A percentile compares a stretch with the other conserved stretches of the same genome.
Conservation (phyloP, 2,888 invertebrate species). For the Lithophane socia region DNA sequence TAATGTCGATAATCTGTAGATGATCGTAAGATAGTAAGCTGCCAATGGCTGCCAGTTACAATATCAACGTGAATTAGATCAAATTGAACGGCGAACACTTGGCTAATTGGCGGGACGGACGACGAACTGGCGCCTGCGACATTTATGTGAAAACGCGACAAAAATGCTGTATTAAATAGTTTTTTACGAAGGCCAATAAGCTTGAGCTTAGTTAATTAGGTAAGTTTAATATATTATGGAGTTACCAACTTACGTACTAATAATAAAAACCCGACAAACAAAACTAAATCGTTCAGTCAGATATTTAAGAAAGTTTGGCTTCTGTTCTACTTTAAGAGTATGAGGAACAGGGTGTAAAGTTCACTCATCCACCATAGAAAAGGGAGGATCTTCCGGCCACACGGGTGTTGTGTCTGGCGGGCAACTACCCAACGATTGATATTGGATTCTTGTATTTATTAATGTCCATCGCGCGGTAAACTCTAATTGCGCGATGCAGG, state of each 20-base stretch:
- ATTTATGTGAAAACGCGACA: constrained; percentile 39
- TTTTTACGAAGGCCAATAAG: neutral
- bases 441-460: too few species aligned
- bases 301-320: neutral
- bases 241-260: too few species aligned
- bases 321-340: neutral
- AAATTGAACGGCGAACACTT: constrained; percentile 53
- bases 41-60: constrained; percentile 33
- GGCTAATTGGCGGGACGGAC: constrained; percentile 52
- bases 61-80: constrained; percentile 58
- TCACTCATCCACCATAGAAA: too few species aligned
- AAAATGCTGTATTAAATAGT: constrained; percentile 38
- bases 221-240: too few species aligned
- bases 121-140: constrained; percentile 53
- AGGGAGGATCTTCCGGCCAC: too few species aligned
- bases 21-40: constrained; percentile 25
- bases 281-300: neutral
- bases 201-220: neutral
- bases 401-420: too few species aligned
- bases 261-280: neutral
- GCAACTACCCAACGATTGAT: too few species aligned
- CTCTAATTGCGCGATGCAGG: too few species aligned
- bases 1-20: constrained; percentile 25
- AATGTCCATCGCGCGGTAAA: too few species aligned
- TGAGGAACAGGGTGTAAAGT: too few species aligned